Evolutionary conservation across 2,888 invertebrate genomes (phyloP), one percentile per base, ranked within the genome.

Genomic region (Dorcus parallelipipedus): DNA sequence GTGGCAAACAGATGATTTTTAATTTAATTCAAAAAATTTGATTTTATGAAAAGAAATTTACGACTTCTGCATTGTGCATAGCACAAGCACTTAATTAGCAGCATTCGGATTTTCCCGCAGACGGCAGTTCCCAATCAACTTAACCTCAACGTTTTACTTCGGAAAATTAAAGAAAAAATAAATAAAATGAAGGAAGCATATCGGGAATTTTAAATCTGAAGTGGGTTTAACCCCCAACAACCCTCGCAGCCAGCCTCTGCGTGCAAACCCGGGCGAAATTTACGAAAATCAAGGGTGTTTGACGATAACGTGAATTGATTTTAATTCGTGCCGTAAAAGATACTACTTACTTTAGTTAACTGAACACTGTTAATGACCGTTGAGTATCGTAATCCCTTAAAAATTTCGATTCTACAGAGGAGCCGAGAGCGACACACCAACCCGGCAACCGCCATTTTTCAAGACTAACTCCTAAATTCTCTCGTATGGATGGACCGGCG

Each of bases 381-480:
- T 59, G 73, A 67, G 66, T 73, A 73, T 68, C 75, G 75, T 59
- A 73, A 71, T 72, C 76, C 68, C 68, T 70, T 71, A 65, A 72
- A 72, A 71, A 75, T 68, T 69, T 77, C 77, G 73, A 72, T 75
- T 70, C 72, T 71, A 68, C 73, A 67, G 53, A 76, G 65, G 66
- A 75, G 71, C 64, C 76, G 74, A 73, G 73, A 71, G 65, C 75
- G 75, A 70, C 73, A 76, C 71, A 76, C 69, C 71, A 76, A 72
- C 67, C 76, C 73, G 67, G 74, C 71, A 62, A 76, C 70, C 75
- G 78, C 78, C 78, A 78, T 78, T 74, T 76, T 76, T 55, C 47
- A 54, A 59, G 55, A 59, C 56, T 48, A 56, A 59, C 53, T 56
- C 43, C 56, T 33, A 50, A 59, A 59, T 52, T 59, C 55, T 49